Percentiles rank a stretch among this genome's conserved stretches.
These are phyloP conservation scores for Eulacestoma nigropectus DNA, from an alignment of 2,113 vertebrate species.

Conservation along the genomic window DNA sequence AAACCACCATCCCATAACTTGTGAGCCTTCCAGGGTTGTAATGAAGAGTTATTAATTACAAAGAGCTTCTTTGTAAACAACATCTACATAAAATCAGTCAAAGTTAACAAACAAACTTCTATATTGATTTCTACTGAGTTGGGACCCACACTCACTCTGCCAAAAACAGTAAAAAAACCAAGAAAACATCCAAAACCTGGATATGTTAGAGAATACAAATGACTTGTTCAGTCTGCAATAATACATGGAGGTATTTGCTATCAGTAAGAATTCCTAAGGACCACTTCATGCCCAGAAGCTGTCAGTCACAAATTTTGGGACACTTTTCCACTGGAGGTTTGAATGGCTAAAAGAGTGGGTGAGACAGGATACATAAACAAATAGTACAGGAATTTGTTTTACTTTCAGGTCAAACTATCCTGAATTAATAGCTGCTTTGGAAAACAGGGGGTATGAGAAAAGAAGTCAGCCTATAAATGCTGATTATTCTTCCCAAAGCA, in stretches of 20 bases:
- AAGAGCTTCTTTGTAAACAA: constrained; percentile 20
- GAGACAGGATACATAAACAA: neutral
- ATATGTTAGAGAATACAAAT: neutral
- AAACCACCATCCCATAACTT: neutral
- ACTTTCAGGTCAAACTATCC: neutral
- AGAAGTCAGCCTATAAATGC: neutral
- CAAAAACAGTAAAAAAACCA: neutral
- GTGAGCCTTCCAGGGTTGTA: neutral
- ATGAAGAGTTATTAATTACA: constrained; percentile 7
- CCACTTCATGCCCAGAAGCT: neutral
- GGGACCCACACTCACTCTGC: neutral
- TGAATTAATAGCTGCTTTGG: neutral
- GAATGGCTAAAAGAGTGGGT: neutral
- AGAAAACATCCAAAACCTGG: neutral
- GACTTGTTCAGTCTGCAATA: neutral
- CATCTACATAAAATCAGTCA: neutral
- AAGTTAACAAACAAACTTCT: neutral
- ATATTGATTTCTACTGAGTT: neutral
- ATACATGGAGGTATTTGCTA: fast-evolving
- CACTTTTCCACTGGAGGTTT: neutral
- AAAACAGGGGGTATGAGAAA: neutral
- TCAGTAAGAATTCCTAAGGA: neutral
- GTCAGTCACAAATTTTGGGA: neutral
- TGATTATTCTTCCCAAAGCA: neutral
- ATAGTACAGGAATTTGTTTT: neutral